phyloP scores from a whole-genome alignment of 2,797 vertebrate genomes.

The Petrocephalus sullivani region DNA sequence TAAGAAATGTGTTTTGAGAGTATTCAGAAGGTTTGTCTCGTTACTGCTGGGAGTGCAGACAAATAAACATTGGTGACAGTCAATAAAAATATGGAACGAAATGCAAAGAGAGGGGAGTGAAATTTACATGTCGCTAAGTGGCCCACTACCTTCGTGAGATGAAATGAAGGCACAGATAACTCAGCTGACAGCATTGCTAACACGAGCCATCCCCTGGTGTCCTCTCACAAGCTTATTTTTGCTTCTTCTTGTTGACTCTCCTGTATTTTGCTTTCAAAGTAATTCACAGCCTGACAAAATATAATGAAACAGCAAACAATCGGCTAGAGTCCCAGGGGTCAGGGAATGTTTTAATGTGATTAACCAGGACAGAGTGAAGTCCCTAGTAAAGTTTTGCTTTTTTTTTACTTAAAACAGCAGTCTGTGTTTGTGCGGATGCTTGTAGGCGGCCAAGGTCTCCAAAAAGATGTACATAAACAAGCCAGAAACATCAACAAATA shows the following conservation, averaged over 20 bases:
- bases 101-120: neutral
- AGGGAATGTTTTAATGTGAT: neutral
- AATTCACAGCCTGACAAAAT: neutral
- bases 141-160: neutral
- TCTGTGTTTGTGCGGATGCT: neutral
- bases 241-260: neutral
- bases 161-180: neutral
- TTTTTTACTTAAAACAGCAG: neutral
- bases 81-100: neutral
- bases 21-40: neutral
- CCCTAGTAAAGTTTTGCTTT: neutral
- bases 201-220: neutral
- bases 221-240: neutral
- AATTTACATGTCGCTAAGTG: neutral
- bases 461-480: neutral
- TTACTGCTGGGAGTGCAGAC: neutral
- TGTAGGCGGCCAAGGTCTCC: neutral
- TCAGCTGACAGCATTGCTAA: neutral
- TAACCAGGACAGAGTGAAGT: neutral
- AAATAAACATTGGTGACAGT: neutral
- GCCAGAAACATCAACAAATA: neutral
- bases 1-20: neutral
- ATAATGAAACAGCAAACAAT: neutral
- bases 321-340: neutral
- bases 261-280: neutral